Evolutionary conservation across 2,113 vertebrate genomes (phyloP), one percentile per base, ranked within the genome.

Genomic region (Phainopepla nitens): DNA sequence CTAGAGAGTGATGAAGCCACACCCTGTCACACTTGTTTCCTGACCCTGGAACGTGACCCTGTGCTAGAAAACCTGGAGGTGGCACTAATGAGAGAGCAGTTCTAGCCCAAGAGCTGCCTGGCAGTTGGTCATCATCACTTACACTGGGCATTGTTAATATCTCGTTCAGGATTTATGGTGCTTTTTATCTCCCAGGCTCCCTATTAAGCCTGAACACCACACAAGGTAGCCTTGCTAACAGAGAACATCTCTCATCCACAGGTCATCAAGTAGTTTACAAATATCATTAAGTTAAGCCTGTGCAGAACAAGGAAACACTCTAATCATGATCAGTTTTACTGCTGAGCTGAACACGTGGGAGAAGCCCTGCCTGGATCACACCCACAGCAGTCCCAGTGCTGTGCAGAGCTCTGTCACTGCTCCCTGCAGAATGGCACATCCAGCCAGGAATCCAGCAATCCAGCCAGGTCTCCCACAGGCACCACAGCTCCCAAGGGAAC

Each of bases 191-290:
- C 56, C 5, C 18, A 72, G 47, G 21, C 33, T 85, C 70, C 61
- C 51, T 42, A 4, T 70, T 47, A 73, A 9, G 47, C 19, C 71
- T 70, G 50, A 83, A 42, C 42, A 66, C 33, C 76, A 62, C 3
- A 0, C 15, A 24, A 77, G 12, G 71, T 17, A 58, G 53, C 61
- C 65, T 36, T 56, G 61, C 72, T 89, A 58, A 75, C 5, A 56
- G 23, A 50, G 20, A 16, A 29, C 14, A 84, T 68, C 78, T 58
- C 86, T 86, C 68, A 96, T 42, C 58, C 65, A 27, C 53, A 41
- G 58, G 24, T 71, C 89, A 91, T 69, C 70, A 80, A 29, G 61
- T 10, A 41, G 58, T 69, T 96, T 61, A 83, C 41, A 69, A 88
- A 92, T 24, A 85, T 28, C 60, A 78, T 85, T 85, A 82, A 69